Base-by-base conservation (phyloP, 1,140 invertebrate genomes). In the Psix sp. region DNA sequence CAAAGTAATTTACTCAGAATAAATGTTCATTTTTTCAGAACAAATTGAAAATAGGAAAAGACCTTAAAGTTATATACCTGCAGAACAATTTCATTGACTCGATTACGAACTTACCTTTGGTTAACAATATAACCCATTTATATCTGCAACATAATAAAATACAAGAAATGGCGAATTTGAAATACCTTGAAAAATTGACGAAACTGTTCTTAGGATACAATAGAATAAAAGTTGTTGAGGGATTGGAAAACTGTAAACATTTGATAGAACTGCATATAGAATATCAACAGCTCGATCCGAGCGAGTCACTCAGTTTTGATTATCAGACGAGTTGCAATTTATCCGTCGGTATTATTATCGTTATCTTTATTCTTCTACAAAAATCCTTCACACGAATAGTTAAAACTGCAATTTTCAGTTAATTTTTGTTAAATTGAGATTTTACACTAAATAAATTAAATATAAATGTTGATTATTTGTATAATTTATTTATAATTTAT, bases 131-230 rank as follows among this genome's bases (percentile, higher is more conserved):
- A 21, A 91, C 89, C 1, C 89, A 90, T 74, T 84, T 93, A 15
- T 92, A 93, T 81, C 76, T 93, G 2, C 92, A 93, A 88, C 90
- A 91, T 76, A 93, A 93, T 74, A 83, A 87, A 76, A 90, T 93
- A 45, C 81, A 68, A 6, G 90, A 90, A 82, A 90, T 93, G 17
- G 90, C 91, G 81, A 91, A 91, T 70, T 80, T 93, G 9, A 78
- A 88, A 3, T 80, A 74, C 51, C 80, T 93, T 16, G 79, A 78
- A 13, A 91, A 90, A 51, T 80, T 93, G 6, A 89, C 88, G 63
- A 91, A 91, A 79, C 76, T 93, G 11, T 93, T 91, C 82, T 80
- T 93, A 33, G 89, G 91, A 1, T 87, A 90, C 66, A 94, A 94
- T 81, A 82, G 83, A 39, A 93, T 94, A 29, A 86, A 86, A 36